Percentiles rank a stretch among this genome's conserved stretches.
These are phyloP conservation scores for Balaeniceps rex DNA, from an alignment of 2,113 vertebrate genomes.

Conservation along the genomic window DNA sequence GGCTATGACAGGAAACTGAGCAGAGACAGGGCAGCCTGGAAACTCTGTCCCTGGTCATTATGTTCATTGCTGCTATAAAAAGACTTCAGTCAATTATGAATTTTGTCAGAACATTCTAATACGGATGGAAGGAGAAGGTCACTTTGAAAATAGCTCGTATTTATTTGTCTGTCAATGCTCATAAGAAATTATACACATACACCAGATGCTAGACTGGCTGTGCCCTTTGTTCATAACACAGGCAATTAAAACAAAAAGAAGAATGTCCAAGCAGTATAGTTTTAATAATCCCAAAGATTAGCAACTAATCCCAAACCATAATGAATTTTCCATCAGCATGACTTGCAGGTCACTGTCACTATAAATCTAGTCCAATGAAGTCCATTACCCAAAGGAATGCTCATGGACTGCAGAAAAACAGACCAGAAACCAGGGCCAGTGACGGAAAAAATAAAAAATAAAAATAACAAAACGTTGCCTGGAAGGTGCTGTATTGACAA, in stretches of 20 bases:
- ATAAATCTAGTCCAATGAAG: background rate
- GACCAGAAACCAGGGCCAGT: background rate
- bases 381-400: background rate
- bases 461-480: background rate
- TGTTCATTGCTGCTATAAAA: constrained; percentile 52
- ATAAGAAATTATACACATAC: background rate
- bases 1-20: background rate
- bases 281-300: constrained; percentile 55
- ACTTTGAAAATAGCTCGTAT: constrained; percentile 32
- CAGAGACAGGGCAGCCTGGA: constrained; percentile 11
- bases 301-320: constrained; percentile 48
- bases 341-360: background rate
- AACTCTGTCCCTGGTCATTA: constrained; percentile 42
- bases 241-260: constrained; percentile 53
- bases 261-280: constrained; percentile 20
- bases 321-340: constrained; percentile 58
- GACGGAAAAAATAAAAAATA: background rate
- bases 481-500: background rate
- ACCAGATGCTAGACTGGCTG: constrained; percentile 25
- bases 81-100: constrained; percentile 46
- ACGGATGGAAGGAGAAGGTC: constrained; percentile 42
- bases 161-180: constrained; percentile 44
- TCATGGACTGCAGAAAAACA: background rate
- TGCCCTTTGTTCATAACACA: constrained; percentile 16
- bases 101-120: constrained; percentile 60